Conservation (phyloP, 1,140 invertebrate genomes). For the Drosophila tani region DNA sequence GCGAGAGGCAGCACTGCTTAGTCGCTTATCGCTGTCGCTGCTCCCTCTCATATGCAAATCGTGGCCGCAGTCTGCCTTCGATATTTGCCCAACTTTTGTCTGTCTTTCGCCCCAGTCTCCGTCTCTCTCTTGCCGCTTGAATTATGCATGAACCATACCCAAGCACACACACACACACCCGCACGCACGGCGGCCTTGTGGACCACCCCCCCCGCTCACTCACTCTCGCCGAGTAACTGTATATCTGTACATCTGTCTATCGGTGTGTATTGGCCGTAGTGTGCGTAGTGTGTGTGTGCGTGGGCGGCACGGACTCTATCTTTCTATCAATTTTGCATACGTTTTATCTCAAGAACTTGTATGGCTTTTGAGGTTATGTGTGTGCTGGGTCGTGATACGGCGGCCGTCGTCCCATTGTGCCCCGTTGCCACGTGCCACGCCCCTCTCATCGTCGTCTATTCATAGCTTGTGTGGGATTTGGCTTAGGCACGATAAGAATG, state of each 20-base stretch:
- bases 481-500: conserved; percentile 43
- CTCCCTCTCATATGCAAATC: conserved; percentile 57
- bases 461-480: conserved; percentile 36
- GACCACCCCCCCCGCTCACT: background rate
- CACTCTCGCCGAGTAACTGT: conserved; percentile 13
- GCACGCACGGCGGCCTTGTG: conserved; percentile 71
- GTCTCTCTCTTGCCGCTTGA: conserved; percentile 33
- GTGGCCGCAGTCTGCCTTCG: conserved; percentile 38
- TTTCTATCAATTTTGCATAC: conserved; percentile 80
- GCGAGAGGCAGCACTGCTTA: conserved; percentile 20
- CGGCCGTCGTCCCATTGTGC: conserved; percentile 29
- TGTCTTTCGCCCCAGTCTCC: conserved; percentile 26
- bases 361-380: conserved; percentile 65
- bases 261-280: background rate
- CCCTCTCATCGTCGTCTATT: conserved; percentile 12
- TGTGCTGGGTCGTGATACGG: conserved; percentile 31
- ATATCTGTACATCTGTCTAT: conserved; percentile 4
- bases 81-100: conserved; percentile 72
- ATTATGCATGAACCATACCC: conserved; percentile 69
- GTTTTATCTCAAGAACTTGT: conserved; percentile 74
- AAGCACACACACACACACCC: conserved; percentile 35
- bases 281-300: conserved; percentile 7
- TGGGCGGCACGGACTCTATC: conserved; percentile 56
- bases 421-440: conserved; percentile 1
- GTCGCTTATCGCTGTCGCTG: conserved; percentile 56